Base-by-base conservation (phyloP, 2,113 vertebrate species). In the Atherinomorus stipes region DNA sequence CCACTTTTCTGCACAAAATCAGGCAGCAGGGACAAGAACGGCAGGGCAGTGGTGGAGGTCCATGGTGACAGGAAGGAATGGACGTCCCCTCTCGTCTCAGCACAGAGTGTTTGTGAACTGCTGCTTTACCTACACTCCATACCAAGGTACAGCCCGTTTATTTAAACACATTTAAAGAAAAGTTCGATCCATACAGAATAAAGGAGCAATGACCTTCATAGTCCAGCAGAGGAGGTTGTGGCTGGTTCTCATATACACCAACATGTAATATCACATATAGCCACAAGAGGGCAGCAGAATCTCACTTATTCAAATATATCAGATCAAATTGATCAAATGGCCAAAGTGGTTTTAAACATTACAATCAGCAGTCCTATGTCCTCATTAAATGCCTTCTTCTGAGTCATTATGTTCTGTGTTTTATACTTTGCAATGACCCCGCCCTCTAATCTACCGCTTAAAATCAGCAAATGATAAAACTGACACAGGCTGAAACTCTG, bases 11-110 rank as follows among this genome's bases (percentile, higher is more conserved):
- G 21, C 19, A 45, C 63, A 60, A 54, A 25, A 11, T 11, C 89
- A 99, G 98, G 98, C 7, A 94, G 94, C 82, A 94, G 92, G 0
- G 98, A 99, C 92, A 93, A 91, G 85, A 78, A 91, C 2, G 96
- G 96, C 50, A 92, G 96, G 23, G 94, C 96, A 0, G 90, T 98
- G n/a, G 90, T 98, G 51, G 95, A 97, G 85, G 92, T 98, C 76
- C 92, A 93, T 6, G 93, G 93, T 1, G 75, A 88, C 0, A 70
- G 91, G 60, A 88, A 80, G 0, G 89, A 90, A 56, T 97, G 96
- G 96, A 88, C 77, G 0, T 91, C 92, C 0, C 58, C 89, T 0
- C 91, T 92, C 64, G 93, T 95, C 50, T 95, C 95, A 0, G 87
- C 89, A 8, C 65, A 87, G 0, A 94, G 92, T 68, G 80, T 99